Conservation (phyloP, 2,888 invertebrate species). For the Philaethria dido region DNA sequence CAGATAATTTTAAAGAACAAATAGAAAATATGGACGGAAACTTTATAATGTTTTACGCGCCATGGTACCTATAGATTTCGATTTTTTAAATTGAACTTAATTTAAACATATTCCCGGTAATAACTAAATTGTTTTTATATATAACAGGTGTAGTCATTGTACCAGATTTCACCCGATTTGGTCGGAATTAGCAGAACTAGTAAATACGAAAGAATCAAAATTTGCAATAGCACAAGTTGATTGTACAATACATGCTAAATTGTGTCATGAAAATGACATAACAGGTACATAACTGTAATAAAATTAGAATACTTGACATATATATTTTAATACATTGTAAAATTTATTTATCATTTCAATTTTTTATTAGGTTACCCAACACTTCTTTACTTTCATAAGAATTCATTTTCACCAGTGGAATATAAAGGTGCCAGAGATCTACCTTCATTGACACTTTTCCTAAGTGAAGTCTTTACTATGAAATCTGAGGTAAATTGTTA, state of each 20-base stretch:
- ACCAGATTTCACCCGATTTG: constrained; percentile 90
- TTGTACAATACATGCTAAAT: constrained; percentile 87
- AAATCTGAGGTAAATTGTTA: constrained; percentile 49
- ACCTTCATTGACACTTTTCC: constrained; percentile 89
- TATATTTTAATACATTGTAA: neutral
- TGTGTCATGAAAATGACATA: constrained; percentile 90
- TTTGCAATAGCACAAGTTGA: constrained; percentile 91
- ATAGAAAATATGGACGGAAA: constrained; percentile 86
- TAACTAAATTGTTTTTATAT: constrained; percentile 37
- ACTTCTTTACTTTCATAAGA: constrained; percentile 89
- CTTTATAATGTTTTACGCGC: constrained; percentile 91
- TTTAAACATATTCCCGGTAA: neutral
- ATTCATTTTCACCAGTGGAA: constrained; percentile 86
- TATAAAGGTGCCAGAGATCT: constrained; percentile 92
- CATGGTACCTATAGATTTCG: constrained; percentile 82
- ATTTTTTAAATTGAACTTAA: neutral
- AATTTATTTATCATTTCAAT: neutral
- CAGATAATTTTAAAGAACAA: constrained; percentile 85
- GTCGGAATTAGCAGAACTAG: constrained; percentile 88
- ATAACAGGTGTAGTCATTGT: constrained; percentile 93
- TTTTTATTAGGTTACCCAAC: constrained; percentile 84
- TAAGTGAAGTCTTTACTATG: constrained; percentile 85
- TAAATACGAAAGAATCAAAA: constrained; percentile 85
- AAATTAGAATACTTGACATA: neutral
- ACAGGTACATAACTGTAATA: constrained; percentile 76